These are phyloP conservation scores for Hydropotes inermis DNA, from an alignment of 2,113 vertebrate species.

Conservation along the genomic window DNA sequence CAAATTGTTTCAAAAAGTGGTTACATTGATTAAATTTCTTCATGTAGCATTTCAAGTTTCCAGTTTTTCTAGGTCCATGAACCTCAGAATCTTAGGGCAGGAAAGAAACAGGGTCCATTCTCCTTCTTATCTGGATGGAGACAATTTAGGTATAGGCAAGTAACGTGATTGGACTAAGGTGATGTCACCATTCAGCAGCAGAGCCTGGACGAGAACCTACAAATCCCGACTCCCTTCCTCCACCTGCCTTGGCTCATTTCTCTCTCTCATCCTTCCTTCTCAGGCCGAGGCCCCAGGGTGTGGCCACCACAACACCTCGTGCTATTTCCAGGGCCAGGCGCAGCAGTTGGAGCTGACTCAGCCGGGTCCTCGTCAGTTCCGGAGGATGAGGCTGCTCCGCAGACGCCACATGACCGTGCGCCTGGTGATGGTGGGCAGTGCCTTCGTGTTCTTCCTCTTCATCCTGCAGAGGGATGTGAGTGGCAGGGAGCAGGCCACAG, in stretches of 20 bases:
- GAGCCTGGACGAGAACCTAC: neutral
- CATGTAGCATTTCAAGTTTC: neutral
- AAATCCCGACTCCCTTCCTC: neutral
- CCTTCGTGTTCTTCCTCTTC: constrained; percentile 89
- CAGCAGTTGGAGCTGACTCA: accelerated
- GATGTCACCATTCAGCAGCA: neutral
- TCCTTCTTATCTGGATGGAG: neutral
- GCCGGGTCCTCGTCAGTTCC: accelerated
- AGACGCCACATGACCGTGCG: constrained; percentile 89
- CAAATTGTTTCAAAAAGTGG: neutral
- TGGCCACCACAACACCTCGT: neutral
- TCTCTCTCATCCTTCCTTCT: neutral
- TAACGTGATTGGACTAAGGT: neutral
- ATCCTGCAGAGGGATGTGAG: constrained; percentile 89
- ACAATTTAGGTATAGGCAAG: neutral
- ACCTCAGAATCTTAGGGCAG: neutral
- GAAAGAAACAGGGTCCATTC: neutral
- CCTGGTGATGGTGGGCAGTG: constrained; percentile 85
- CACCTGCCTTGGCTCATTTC: neutral
- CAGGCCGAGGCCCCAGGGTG: constrained; percentile 4
- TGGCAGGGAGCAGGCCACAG: constrained; percentile 63
- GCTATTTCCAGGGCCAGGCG: neutral
- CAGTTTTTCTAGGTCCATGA: neutral
- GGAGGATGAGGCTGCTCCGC: constrained; percentile 85
- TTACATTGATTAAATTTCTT: neutral